Evolutionary conservation across 2,113 vertebrate species (phyloP), one percentile per base, ranked within the genome.

Genomic region (Thryonomys swinderianus): DNA sequence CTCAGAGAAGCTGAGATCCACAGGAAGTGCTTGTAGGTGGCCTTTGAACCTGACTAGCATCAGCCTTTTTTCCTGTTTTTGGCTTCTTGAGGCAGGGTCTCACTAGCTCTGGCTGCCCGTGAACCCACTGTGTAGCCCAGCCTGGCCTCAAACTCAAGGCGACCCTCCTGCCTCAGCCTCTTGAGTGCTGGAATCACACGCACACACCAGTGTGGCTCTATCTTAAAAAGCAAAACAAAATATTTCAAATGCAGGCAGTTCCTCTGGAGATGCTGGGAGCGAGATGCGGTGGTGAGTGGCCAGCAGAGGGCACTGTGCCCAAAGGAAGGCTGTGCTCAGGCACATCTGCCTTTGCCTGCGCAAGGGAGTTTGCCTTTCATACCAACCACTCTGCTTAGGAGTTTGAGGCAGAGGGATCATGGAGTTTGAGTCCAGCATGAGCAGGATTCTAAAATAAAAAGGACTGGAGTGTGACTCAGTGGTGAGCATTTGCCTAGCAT

Each of bases 281-380:
- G 21, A 37, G 73, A 7, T 0, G 27, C 57, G 27, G 40, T 2
- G 2, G 9, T 0, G 67, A 27, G 0, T 0, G 7, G 1, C 90
- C 95, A 86, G 93, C 94, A 96, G 96, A 80, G 88, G 96, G 96
- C 85, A 73, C 76, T 30, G 0, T 6, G 6, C 23, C 32, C 90
- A 14, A 66, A 76, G 64, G 10, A 16, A 71, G n/a, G 42, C 25
- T 11, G 7, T 16, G 5, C 55, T 48, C 0, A 0, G 1, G 16
- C 4, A 14, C 37, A 13, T 2, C 7, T 14, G 17, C 42, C 74
- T 13, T 51, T 51, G 7, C 74, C 5, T 8, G 16, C 4, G 2
- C 62, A 13, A 17, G 37, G 11, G 21, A 73, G 40, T 69, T 69
- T 21, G 40, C 40, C 42, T 16, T 14, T 30, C 27, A 7, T 48